These are phyloP conservation scores for Silurus meridionalis DNA, from an alignment of 2,113 vertebrate species.

Conservation along the genomic window DNA sequence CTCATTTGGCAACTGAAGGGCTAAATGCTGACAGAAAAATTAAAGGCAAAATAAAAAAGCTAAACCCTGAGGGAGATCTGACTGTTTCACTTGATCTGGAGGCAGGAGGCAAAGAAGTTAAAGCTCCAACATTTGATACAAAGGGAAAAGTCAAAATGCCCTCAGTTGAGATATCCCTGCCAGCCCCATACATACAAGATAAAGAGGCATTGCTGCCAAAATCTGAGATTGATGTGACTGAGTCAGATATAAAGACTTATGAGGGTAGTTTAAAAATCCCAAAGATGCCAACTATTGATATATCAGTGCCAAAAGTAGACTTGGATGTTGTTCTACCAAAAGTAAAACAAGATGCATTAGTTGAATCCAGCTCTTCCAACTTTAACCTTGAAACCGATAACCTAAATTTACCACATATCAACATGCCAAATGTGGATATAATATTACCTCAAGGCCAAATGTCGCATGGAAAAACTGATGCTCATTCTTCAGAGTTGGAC, in stretches of 20 bases:
- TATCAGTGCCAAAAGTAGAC: conserved; percentile 76
- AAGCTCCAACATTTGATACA: conserved; percentile 38
- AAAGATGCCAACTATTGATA: conserved; percentile 65
- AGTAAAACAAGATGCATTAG: conserved; percentile 49
- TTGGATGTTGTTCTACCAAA: conserved; percentile 60
- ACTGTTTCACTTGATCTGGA: conserved; percentile 51
- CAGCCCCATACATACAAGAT: conserved; percentile 60
- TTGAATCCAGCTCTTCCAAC: conserved; percentile 14
- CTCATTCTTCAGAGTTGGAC: conserved; percentile 34
- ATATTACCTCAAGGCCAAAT: conserved; percentile 62
- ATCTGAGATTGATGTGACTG: conserved; percentile 64
- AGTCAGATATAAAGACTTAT: conserved; percentile 66
- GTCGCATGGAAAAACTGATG: conserved; percentile 37
- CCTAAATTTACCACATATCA: conserved; percentile 52
- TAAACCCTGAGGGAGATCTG: conserved; percentile 60
- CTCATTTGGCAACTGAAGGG: conserved; percentile 62
- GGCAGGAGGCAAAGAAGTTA: not conserved
- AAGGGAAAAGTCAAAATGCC: conserved; percentile 73
- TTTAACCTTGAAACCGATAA: conserved; percentile 39
- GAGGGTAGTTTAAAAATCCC: conserved; percentile 72
- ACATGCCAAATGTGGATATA: conserved; percentile 63
- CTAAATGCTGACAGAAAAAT: conserved; percentile 63
- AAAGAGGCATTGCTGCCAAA: conserved; percentile 64
- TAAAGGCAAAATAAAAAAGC: conserved; percentile 69
- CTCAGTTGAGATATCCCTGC: conserved; percentile 70